A percentile compares a stretch with the other conserved stretches of the same genome.
Conservation (phyloP, 2,113 vertebrate species). For the Hippolais icterina region DNA sequence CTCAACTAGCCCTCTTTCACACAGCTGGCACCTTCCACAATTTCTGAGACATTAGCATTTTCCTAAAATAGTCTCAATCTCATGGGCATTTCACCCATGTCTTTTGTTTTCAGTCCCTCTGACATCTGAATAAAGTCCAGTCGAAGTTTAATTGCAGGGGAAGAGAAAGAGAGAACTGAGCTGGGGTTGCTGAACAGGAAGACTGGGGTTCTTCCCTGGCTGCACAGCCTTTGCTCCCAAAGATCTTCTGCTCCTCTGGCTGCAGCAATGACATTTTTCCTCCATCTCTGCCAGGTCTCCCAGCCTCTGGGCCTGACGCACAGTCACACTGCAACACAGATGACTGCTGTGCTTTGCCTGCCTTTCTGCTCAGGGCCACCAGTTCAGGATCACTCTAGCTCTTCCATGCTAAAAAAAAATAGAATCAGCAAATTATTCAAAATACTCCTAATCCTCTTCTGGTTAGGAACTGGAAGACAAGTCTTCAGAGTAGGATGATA, state of each 20-base stretch:
- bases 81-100: neutral
- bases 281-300: neutral
- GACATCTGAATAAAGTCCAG: neutral
- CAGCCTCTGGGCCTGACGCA: neutral
- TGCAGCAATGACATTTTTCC: neutral
- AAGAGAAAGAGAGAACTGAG: neutral
- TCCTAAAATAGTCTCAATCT: neutral
- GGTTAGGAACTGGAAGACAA: neutral
- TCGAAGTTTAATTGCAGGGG: accelerated
- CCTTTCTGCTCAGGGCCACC: neutral
- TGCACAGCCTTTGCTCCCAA: neutral
- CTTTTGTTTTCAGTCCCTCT: neutral
- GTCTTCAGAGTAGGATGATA: neutral
- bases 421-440: neutral
- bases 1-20: neutral
- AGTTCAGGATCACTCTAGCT: neutral
- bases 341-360: neutral
- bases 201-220: neutral
- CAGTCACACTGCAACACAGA: accelerated
- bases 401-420: neutral
- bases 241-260: neutral
- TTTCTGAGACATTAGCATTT: neutral
- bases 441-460: neutral
- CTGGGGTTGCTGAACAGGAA: accelerated
- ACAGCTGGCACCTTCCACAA: neutral